Evolutionary conservation across 2,888 invertebrate species (phyloP), one percentile per base, ranked within the genome.

Genomic region (Tetanocera ferruginea): DNA sequence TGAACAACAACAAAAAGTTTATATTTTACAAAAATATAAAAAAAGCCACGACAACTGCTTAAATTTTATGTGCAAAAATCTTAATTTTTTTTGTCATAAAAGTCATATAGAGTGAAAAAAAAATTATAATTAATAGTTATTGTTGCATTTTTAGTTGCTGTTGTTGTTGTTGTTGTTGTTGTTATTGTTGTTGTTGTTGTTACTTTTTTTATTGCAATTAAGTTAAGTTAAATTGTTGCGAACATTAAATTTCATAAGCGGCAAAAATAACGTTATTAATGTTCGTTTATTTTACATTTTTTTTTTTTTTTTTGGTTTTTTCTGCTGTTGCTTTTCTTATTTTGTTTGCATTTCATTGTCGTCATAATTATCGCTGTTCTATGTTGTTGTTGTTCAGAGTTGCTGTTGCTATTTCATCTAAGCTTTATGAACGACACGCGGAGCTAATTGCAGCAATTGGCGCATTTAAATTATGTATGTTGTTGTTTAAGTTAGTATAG

Each of bases 371-470:
- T 62, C 70, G 51, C 11, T 70, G 49, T 69, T 73, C 3, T 52
- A 23, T 25, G 28, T 43, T 37, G 23, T 64, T 62, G 55, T 25
- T n/a, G 64, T 69, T 55, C n/a, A n/a, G n/a, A n/a, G 67, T 37
- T 31, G 52, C 37, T 57, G 66, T 34, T 75, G 67, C 31, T 64
- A 64, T 72, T 77, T 77, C 76, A 74, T 74, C 43, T 67, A 71
- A 28, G 79, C 69, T 79, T 75, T 77, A 79, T 76, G 76, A 76
- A 66, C 77, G 67, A 51, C 75, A 79, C 77, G 79, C 79, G 77
- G 77, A 77, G 77, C 75, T 79, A 79, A 75, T 79, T 77, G 74
- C 77, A 72, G 74, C 77, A 72, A 78, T 76, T 76, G 70, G 75
- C 78, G 75, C 75, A 75, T 77, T 60, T 69, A 76, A 60, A 76